phyloP scores from a whole-genome alignment of 30 jellyfish, hydroid and myxozoan genomes.

The Phacellophora camtschatica region DNA sequence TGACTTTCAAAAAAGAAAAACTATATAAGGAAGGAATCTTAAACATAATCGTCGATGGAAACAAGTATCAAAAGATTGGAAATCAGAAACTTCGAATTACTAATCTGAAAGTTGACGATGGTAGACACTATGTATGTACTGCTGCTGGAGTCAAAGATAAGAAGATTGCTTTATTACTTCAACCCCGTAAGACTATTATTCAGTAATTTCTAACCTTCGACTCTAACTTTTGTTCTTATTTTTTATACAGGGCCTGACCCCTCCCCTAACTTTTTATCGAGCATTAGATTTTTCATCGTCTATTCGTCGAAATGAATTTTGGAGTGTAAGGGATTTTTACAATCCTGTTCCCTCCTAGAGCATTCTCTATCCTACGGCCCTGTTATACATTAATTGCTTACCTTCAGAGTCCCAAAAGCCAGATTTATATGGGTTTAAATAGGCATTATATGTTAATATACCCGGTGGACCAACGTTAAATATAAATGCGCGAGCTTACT shows the following conservation, averaged over 20 bases:
- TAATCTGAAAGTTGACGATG: constrained; percentile 9
- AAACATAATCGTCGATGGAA: constrained; percentile 47
- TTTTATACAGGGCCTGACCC: too few species aligned
- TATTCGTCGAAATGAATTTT: too few species aligned
- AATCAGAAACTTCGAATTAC: constrained; percentile 45
- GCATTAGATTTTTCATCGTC: too few species aligned
- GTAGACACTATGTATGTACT: constrained; percentile 26
- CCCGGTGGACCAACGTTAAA: too few species aligned
- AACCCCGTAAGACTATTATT: constrained; percentile 3
- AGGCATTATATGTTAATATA: too few species aligned
- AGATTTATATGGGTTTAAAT: too few species aligned
- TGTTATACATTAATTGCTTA: too few species aligned
- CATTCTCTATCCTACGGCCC: neutral
- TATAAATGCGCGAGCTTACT: too few species aligned
- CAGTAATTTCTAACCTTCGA: neutral
- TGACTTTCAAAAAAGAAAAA: neutral
- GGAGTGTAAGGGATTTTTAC: too few species aligned
- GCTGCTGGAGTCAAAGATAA: constrained; percentile 47
- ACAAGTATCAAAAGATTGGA: constrained; percentile 31
- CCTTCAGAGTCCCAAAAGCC: too few species aligned
- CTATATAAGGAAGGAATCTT: neutral
- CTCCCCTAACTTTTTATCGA: too few species aligned
- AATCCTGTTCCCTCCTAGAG: too few species aligned
- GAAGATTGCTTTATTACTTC: neutral
- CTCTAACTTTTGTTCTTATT: neutral